phyloP scores from a whole-genome alignment of 1,140 invertebrate genomes.

The Manduca sexta region DNA sequence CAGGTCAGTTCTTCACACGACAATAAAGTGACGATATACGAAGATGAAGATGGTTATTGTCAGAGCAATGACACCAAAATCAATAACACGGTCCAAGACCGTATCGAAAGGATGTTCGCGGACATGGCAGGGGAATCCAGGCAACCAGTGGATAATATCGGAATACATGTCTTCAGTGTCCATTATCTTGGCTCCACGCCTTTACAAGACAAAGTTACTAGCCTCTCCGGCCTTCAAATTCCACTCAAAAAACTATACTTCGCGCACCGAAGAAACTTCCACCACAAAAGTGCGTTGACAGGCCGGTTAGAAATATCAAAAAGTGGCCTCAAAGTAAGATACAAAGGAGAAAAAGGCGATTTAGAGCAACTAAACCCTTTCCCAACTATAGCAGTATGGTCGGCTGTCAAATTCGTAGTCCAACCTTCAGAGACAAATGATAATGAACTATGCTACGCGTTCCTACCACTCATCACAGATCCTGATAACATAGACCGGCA shows the following conservation, averaged over 20 bases:
- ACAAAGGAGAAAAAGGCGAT: conserved; percentile 73
- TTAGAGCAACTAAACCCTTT: conserved; percentile 83
- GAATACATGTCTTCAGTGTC: conserved; percentile 79
- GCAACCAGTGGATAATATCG: conserved; percentile 62
- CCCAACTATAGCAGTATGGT: conserved; percentile 93
- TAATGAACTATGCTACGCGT: conserved; percentile 77
- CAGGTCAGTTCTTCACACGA: conserved; percentile 52
- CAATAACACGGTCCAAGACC: conserved; percentile 85
- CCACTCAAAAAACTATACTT: conserved; percentile 88
- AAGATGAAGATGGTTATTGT: conserved; percentile 59
- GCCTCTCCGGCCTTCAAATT: conserved; percentile 85
- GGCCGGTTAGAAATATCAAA: conserved; percentile 81
- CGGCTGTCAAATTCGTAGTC: conserved; percentile 85
- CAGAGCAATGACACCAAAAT: conserved; percentile 53
- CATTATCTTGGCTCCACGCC: conserved; percentile 88
- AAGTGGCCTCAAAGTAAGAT: conserved; percentile 78
- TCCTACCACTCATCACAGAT: conserved; percentile 89
- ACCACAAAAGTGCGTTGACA: conserved; percentile 64
- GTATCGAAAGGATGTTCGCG: conserved; percentile 89
- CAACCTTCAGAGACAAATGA: conserved; percentile 70
- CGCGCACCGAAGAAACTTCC: conserved; percentile 73
- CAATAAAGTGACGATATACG: conserved; percentile 43
- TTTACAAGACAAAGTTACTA: conserved; percentile 85
- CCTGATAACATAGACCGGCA: conserved; percentile 85
- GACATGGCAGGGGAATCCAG: conserved; percentile 81